These are phyloP conservation scores for Rhodinocichla rosea DNA, from an alignment of 2,113 vertebrate genomes.

Conservation along the genomic window DNA sequence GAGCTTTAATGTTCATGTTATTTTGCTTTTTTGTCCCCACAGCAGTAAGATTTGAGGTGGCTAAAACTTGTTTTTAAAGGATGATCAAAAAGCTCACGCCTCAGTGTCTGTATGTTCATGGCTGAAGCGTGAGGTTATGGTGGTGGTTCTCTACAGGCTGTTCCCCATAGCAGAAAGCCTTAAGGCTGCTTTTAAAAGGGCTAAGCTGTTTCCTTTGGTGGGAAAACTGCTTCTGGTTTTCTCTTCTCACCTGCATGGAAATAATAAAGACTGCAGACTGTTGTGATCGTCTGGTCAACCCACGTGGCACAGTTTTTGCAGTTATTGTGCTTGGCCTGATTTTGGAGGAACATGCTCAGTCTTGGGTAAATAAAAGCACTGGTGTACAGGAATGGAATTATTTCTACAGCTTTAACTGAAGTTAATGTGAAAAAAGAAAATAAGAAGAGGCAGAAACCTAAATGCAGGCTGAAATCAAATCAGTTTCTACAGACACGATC, in stretches of 20 bases:
- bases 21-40: not conserved
- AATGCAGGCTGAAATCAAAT: not conserved
- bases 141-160: not conserved
- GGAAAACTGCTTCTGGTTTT: not conserved
- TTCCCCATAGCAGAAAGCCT: not conserved
- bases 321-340: not conserved
- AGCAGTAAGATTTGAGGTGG: not conserved
- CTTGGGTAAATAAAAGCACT: not conserved
- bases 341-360: not conserved
- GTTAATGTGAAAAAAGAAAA: not conserved
- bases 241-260: not conserved
- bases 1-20: not conserved
- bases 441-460: not conserved
- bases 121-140: not conserved
- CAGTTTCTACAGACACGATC: rapidly evolving
- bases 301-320: not conserved
- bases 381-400: not conserved
- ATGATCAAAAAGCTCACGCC: not conserved
- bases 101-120: not conserved
- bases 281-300: not conserved
- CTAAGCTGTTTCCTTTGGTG: not conserved
- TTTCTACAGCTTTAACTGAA: not conserved
- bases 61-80: not conserved
- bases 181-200: not conserved
- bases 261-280: not conserved